Conservation (phyloP, 2,797 vertebrate genomes). For the Scolopax bukidnonensis region DNA sequence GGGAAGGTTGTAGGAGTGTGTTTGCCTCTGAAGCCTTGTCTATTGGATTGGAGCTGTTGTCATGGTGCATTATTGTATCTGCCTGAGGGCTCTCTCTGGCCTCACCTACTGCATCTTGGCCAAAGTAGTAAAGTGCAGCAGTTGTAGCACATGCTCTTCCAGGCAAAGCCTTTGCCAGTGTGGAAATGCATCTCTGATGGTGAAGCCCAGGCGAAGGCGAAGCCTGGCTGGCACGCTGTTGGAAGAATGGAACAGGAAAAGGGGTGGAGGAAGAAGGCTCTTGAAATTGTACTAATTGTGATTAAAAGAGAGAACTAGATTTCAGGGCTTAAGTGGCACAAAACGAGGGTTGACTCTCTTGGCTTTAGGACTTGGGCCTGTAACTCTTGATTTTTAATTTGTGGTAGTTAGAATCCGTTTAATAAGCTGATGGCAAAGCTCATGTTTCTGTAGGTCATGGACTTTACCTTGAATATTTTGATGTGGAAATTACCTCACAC, state of each 20-base stretch:
- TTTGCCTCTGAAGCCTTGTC: not conserved
- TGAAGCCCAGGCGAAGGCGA: not conserved
- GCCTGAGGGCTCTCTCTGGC: not conserved
- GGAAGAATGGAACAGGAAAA: not conserved
- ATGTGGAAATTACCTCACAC: not conserved
- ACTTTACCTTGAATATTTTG: conserved; percentile 20
- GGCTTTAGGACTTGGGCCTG: not conserved
- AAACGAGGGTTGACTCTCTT: not conserved
- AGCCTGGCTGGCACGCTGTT: not conserved
- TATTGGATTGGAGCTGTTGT: not conserved
- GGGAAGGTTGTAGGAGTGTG: not conserved
- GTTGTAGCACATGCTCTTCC: not conserved
- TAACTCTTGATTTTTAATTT: not conserved
- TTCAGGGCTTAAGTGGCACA: not conserved
- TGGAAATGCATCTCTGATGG: not conserved
- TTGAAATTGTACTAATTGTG: not conserved
- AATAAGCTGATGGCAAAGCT: not conserved
- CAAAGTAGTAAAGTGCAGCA: not conserved
- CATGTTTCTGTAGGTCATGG: not conserved
- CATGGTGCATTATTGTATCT: not conserved
- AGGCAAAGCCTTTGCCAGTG: not conserved
- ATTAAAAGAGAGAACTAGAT: not conserved
- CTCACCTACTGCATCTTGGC: not conserved
- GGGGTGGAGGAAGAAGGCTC: not conserved
- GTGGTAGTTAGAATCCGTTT: not conserved